phyloP scores from a whole-genome alignment of 1,140 invertebrate species.

The Drosophila elegans region DNA sequence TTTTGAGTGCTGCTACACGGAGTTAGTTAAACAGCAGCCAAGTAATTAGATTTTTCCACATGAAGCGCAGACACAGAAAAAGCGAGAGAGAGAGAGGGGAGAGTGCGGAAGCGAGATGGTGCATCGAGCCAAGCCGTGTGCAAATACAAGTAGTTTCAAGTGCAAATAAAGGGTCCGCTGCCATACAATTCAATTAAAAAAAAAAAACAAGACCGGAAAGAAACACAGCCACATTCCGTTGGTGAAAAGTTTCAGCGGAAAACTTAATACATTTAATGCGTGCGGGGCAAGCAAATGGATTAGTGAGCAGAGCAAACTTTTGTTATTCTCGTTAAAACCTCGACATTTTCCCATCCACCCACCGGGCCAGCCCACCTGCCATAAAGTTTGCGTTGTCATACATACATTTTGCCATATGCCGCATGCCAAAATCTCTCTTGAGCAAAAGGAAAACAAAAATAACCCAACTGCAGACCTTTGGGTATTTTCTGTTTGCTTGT shows the following conservation, averaged over 20 bases:
- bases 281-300: constrained; percentile 77
- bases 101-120: constrained; percentile 4
- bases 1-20: constrained; percentile 11
- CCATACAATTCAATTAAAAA: constrained; percentile 81
- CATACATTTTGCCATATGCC: constrained; percentile 48
- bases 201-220: constrained; percentile 28
- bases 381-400: constrained; percentile 67
- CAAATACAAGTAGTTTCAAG: constrained; percentile 73
- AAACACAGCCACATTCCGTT: constrained; percentile 11
- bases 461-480: constrained; percentile 43
- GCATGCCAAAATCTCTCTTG: constrained; percentile 71
- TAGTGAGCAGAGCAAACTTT: constrained; percentile 46
- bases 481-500: constrained; percentile 27
- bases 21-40: constrained; percentile 75
- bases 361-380: constrained; percentile 33
- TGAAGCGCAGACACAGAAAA: constrained; percentile 33
- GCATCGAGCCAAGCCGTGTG: constrained; percentile 24
- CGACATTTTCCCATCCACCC: constrained; percentile 8
- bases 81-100: neutral
- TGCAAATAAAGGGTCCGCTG: constrained; percentile 67
- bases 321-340: constrained; percentile 34
- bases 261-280: constrained; percentile 81
- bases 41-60: constrained; percentile 83
- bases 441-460: constrained; percentile 57
- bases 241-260: constrained; percentile 43